Conservation (phyloP, 2,113 vertebrate species). For the Oncorhynchus tshawytscha region DNA sequence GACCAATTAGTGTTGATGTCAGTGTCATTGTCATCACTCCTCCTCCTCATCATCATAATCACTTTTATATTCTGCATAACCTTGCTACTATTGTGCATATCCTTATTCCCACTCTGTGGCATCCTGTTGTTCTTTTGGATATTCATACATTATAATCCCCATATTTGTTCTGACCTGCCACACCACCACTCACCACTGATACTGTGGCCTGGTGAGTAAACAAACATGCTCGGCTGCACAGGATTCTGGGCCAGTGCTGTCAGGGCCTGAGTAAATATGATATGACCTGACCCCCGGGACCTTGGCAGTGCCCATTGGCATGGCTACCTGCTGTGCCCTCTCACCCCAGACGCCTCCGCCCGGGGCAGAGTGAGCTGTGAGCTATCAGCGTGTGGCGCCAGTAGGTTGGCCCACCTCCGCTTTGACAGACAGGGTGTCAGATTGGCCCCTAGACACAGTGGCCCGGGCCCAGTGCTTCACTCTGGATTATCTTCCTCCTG, state of each 20-base stretch:
- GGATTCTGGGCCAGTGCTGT: conserved; percentile 30
- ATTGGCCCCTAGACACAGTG: conserved; percentile 11
- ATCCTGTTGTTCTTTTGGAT: conserved; percentile 2
- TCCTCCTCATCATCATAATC: too few relatives aligned
- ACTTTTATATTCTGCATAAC: too few relatives aligned
- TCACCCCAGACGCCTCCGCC: conserved; percentile 6
- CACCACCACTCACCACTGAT: not conserved
- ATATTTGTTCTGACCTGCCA: conserved; percentile 27
- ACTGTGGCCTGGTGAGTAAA: conserved; percentile 20
- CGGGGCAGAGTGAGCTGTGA: conserved; percentile 19
- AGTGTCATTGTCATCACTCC: too few relatives aligned
- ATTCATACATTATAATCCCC: conserved; percentile 11
- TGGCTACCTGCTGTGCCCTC: conserved; percentile 26
- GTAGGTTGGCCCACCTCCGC: conserved; percentile 1
- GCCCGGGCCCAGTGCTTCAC: not conserved
- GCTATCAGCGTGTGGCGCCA: not conserved
- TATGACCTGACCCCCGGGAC: conserved; percentile 45
- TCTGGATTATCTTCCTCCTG: not conserved
- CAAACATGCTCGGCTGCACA: conserved; percentile 29
- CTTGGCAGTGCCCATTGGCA: conserved; percentile 40
- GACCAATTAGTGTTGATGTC: too few relatives aligned
- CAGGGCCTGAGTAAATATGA: conserved; percentile 46
- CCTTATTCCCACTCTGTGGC: too few relatives aligned
- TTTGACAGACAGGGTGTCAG: conserved; percentile 20
- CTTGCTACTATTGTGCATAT: too few relatives aligned